phyloP scores from a whole-genome alignment of 2,797 vertebrate species.

The Tarsius wallacei region DNA sequence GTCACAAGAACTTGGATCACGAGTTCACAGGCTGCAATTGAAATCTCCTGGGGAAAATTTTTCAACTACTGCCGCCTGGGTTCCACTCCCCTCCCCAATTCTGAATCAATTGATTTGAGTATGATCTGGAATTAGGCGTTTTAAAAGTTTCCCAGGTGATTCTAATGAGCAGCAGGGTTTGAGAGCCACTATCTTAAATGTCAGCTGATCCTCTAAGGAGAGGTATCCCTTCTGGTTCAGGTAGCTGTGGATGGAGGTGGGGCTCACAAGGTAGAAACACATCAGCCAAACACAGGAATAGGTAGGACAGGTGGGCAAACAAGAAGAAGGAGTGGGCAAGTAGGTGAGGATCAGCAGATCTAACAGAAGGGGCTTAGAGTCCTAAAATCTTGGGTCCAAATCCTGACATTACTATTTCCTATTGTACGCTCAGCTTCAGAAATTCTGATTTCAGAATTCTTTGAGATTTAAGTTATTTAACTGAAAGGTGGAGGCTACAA shows the following conservation, averaged over 20 bases:
- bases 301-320: not conserved
- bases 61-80: not conserved
- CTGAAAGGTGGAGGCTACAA: not conserved
- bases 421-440: not conserved
- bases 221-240: not conserved
- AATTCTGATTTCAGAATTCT: not conserved
- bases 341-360: not conserved
- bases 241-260: not conserved
- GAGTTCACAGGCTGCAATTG: not conserved
- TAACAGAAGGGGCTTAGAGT: not conserved
- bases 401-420: not conserved
- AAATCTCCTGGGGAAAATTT: not conserved
- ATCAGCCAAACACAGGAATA: not conserved
- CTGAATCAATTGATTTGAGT: not conserved
- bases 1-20: not conserved
- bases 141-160: not conserved
- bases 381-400: not conserved
- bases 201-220: not conserved
- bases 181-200: not conserved
- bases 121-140: not conserved
- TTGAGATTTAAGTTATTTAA: not conserved
- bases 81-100: not conserved
- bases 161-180: not conserved
- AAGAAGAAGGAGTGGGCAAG: not conserved
- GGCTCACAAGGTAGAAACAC: not conserved